These are phyloP conservation scores for Plecotus auritus DNA, from an alignment of 2,113 vertebrate genomes.

Conservation along the genomic window DNA sequence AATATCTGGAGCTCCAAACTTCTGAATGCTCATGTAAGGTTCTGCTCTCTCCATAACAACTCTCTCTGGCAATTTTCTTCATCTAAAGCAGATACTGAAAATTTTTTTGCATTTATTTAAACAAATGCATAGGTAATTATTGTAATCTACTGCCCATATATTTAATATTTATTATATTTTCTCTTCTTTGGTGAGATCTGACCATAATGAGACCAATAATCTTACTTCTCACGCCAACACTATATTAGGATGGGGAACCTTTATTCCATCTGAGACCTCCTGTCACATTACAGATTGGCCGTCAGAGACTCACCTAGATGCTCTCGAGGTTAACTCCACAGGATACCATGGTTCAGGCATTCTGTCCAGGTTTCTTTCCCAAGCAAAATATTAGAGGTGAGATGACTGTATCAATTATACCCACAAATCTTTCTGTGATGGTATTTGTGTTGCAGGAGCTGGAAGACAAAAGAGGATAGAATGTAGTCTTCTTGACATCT, in stretches of 20 bases:
- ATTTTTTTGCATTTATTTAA: neutral
- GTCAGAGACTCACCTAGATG: constrained; percentile 91
- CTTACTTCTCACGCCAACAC: neutral
- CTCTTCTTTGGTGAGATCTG: neutral
- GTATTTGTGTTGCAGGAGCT: neutral
- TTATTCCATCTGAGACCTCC: constrained; percentile 74
- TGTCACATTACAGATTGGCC: constrained; percentile 93
- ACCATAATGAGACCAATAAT: neutral
- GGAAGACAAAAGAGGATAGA: neutral
- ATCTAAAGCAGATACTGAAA: neutral
- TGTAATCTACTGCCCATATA: neutral
- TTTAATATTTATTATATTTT: neutral
- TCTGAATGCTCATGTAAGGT: neutral
- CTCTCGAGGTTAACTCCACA: constrained; percentile 89
- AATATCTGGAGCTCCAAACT: neutral
- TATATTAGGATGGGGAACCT: neutral
- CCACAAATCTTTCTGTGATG: neutral
- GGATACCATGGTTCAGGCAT: constrained; percentile 74
- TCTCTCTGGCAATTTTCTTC: neutral
- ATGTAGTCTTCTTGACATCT: neutral
- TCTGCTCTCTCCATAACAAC: neutral
- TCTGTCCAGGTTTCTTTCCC: neutral
- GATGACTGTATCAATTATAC: neutral
- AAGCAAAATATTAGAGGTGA: neutral
- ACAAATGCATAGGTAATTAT: neutral